A percentile compares a stretch with the other conserved stretches of the same genome.
Evolutionary conservation across 1,140 invertebrate genomes (phyloP).

Genomic region (Ceratina calcarata): DNA sequence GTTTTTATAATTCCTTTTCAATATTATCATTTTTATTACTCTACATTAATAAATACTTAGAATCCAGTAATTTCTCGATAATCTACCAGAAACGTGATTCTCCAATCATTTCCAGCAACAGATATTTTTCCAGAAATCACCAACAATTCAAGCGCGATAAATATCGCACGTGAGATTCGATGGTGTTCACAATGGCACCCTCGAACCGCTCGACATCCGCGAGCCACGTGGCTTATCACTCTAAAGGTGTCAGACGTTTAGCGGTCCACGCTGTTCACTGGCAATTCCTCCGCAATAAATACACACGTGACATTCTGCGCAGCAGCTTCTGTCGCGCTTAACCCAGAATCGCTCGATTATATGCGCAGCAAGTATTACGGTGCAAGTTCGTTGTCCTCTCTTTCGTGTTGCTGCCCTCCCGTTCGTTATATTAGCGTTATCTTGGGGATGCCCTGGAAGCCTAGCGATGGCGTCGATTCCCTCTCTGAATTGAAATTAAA

Average conservation of each 20-base stretch:
- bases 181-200: background rate
- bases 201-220: background rate
- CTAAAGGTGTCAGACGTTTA: conserved; percentile 26
- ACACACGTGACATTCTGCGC: conserved; percentile 54
- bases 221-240: background rate
- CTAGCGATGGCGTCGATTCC: conserved; percentile 28
- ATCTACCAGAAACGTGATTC: background rate
- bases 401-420: conserved; percentile 48
- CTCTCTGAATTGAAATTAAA: no score
- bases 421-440: conserved; percentile 60
- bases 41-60: background rate
- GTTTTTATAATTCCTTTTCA: no score
- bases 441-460: conserved; percentile 25
- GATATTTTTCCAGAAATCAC: background rate
- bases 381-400: conserved; percentile 68
- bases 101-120: background rate
- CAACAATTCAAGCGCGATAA: background rate
- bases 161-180: background rate
- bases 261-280: background rate
- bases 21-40: background rate
- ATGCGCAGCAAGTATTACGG: conserved; percentile 48
- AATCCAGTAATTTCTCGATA: background rate
- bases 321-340: conserved; percentile 51
- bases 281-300: conserved; percentile 47
- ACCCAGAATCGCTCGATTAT: conserved; percentile 62